These are phyloP conservation scores for Crocallis elinguaria DNA, from an alignment of 2,888 invertebrate genomes.

Conservation along the genomic window DNA sequence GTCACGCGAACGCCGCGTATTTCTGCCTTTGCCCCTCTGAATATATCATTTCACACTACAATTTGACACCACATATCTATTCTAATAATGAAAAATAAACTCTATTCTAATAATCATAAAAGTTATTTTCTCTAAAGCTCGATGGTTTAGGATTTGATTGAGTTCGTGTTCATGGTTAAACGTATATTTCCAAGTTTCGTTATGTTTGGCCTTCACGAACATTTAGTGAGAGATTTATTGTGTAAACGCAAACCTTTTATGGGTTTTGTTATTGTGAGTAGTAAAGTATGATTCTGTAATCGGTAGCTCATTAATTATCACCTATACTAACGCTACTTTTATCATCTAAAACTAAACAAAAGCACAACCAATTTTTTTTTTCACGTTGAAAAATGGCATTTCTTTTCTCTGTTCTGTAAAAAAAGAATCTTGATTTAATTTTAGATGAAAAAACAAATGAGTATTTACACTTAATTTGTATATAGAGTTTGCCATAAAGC, in stretches of 20 bases:
- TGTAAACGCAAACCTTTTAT: constrained; percentile 47
- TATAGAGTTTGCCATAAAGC: too few relatives aligned
- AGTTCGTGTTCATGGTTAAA: constrained; percentile 51
- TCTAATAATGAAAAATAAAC: constrained; percentile 48
- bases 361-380: not conserved
- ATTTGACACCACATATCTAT: constrained; percentile 68
- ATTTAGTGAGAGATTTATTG: constrained; percentile 62
- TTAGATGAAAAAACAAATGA: too few relatives aligned
- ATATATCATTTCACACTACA: constrained; percentile 80
- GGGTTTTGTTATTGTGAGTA: constrained; percentile 44
- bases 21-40: constrained; percentile 53
- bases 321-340: not conserved
- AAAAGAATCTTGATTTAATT: too few relatives aligned
- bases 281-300: constrained; percentile 58
- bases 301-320: constrained; percentile 61
- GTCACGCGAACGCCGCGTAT: constrained; percentile 66
- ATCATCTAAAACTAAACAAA: not conserved
- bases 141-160: constrained; percentile 48
- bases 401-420: too few relatives aligned
- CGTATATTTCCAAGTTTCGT: constrained; percentile 50
- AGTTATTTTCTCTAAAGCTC: constrained; percentile 8
- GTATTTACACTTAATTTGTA: too few relatives aligned
- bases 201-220: constrained; percentile 62
- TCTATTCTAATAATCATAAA: constrained; percentile 38
- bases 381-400: too few relatives aligned